Evolutionary conservation across 2,888 invertebrate species (phyloP), one percentile per base, ranked within the genome.

Genomic region (Cryptosula pallasiana): DNA sequence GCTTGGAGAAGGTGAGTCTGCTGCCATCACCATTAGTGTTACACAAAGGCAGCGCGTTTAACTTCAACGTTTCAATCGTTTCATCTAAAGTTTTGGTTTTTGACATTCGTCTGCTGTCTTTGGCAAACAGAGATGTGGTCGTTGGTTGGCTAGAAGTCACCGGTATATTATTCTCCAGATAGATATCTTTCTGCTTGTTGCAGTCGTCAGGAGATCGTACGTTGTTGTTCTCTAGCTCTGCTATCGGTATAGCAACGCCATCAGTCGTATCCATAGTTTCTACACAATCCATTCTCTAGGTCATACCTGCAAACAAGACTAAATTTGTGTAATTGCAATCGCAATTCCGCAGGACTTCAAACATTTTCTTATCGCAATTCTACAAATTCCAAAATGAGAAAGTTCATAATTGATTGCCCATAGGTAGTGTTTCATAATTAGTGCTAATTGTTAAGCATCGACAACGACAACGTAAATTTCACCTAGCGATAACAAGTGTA

Each of bases 231-330:
- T 63, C 63, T 16, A 29, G 20, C 5, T 63, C 27, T 13, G 27
- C 2, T 5, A n/a, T 5, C 2, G 63, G 9, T 29, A 27, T 63
- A 9, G 63, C 32, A 9, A 34, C 9, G 13, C 32, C 63, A 63
- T 63, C 63, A 5, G 32, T 63, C 2, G 32, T 16, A 27, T 63
- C 32, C 9, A 13, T 32, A 29, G 63, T 5, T 63, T 63, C 32
- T 3, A 23, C 13, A 23, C 20, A 16, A 5, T 23, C 57, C 20
- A 25, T 23, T 16, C 25, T 23, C 5, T 23, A 9, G 3, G 2
- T 32, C 63, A 63, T 32, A 63, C 32, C 63, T 63, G 32, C 63
- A 32, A 63, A 32, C 25, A 32, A 16, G n/a, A n/a, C n/a, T n/a
- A n/a, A 45, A 20, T 45, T 45, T 20, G 9, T 45, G 20, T 13